Evolutionary conservation across 2,113 vertebrate species (phyloP), one percentile per base, ranked within the genome.

Genomic region (Zapornia atra): DNA sequence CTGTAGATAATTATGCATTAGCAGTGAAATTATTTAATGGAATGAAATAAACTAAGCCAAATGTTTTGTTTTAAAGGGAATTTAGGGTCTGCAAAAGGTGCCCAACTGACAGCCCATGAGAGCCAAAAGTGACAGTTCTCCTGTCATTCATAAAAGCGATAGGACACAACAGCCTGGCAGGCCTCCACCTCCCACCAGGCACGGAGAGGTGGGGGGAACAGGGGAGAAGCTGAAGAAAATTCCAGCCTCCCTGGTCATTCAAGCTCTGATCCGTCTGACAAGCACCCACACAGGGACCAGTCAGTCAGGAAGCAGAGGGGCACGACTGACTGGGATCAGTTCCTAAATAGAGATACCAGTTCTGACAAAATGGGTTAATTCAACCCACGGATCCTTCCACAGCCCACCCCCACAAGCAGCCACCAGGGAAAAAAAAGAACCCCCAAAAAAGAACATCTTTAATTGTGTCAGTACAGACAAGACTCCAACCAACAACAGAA

Each of bases 1-100:
- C 86, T 85, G 75, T 71, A 94, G 97, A 95, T 95, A 96, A 97
- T 95, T 95, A 97, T 64, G 90, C 92, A 95, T 96, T 94, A 96
- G 94, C 91, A 85, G 54, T 25, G 80, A 97, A 95, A 87, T 95
- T 95, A 95, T 91, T 94, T 94, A 95, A 96, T 68, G 90, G 89
- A 97, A 96, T 91, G 84, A 95, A 95, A 91, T 92, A 92, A 96
- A 88, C 91, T 88, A 90, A 94, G 91, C 92, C 89, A 97, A 97
- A 96, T 63, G 79, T 91, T 97, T 97, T 87, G 90, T 88, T 96
- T 96, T 82, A 94, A 91, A 91, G 63, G 26, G 70, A 94, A 90
- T 90, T 96, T 80, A 68, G 89, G 84, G 90, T 57, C 75, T 94
- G 83, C 57, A 83, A 89, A 93, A 95, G 91, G 86, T 89, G 75